These are phyloP conservation scores for Steatornis caripensis DNA, from an alignment of 2,113 vertebrate species.

Conservation along the genomic window DNA sequence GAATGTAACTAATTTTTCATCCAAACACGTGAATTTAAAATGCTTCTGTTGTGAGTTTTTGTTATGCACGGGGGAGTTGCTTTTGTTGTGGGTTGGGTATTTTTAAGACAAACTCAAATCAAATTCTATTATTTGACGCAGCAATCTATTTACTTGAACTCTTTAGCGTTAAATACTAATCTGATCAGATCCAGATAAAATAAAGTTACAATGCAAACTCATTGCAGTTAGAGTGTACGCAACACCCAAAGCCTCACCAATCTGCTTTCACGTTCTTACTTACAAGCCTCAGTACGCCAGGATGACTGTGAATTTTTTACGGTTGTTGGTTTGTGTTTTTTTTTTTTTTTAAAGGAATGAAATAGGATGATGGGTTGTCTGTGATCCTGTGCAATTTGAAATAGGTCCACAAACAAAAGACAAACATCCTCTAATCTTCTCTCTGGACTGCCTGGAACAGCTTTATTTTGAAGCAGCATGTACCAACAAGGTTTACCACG, in stretches of 20 bases:
- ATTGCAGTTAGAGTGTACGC: not conserved
- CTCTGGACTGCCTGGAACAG: not conserved
- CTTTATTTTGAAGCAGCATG: not conserved
- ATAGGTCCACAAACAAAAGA: not conserved
- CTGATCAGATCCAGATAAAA: not conserved
- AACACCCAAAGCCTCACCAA: not conserved
- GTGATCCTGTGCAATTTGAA: not conserved
- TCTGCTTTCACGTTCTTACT: not conserved
- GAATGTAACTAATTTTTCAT: not conserved
- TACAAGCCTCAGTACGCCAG: not conserved
- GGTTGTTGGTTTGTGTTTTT: no score
- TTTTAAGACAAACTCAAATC: not conserved
- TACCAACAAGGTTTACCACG: not conserved
- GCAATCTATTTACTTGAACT: not conserved
- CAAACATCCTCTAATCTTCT: not conserved
- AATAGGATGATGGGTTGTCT: not conserved
- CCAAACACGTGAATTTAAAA: not conserved
- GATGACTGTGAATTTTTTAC: not conserved
- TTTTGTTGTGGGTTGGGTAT: no score
- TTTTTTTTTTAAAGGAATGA: not conserved
- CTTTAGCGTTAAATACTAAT: not conserved
- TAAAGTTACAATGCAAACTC: not conserved
- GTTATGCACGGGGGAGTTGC: not conserved
- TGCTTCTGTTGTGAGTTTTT: not conserved
- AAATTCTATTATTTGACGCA: not conserved